Evolutionary conservation across 2,888 invertebrate genomes (phyloP), one percentile per base, ranked within the genome.

Genomic region (Acrobasis consociella): DNA sequence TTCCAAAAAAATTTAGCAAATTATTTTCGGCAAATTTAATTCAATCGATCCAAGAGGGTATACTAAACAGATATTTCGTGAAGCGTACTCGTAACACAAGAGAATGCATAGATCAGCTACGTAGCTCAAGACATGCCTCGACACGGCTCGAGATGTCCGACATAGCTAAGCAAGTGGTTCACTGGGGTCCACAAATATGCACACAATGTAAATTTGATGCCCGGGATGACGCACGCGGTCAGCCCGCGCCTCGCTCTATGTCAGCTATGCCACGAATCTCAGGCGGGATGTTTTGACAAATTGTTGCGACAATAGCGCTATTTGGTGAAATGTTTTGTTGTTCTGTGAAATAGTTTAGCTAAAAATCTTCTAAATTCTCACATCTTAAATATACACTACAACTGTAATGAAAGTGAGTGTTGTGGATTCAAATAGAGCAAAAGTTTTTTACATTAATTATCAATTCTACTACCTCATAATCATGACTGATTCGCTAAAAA

Each of bases 141-240:
- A 17, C 42, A 51, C 39, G 51, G 42, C 42, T 53, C 61, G 66
- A 69, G 71, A 74, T 76, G 69, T 69, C 71, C 67, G 62, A 66
- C 69, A 76, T 72, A 66, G 66, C 70, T 64, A 66, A 67, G 75
- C 72, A 74, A 81, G 79, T 80, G 76, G 80, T 75, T 75, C 69
- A 76, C 71, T 69, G 71, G 73, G 74, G 74, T 69, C 90, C 89
- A 70, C 90, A 91, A 87, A 80, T 83, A 89, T 89, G 87, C 80
- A 78, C 68, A 81, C 85, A 79, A 90, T 86, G 87, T 85, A 82
- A 85, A 88, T 86, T 87, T 89, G 88, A 88, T 88, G 80, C 86
- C 84, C 73, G 68, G 76, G 83, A 82, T 78, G 83, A 85, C 78
- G 78, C 17, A 10, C 77, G 85, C 78, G 84, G 85, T 82, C 76